Evolutionary conservation across 1,140 invertebrate species (phyloP), one percentile per base, ranked within the genome.

Genomic region (Penaeus japonicus): DNA sequence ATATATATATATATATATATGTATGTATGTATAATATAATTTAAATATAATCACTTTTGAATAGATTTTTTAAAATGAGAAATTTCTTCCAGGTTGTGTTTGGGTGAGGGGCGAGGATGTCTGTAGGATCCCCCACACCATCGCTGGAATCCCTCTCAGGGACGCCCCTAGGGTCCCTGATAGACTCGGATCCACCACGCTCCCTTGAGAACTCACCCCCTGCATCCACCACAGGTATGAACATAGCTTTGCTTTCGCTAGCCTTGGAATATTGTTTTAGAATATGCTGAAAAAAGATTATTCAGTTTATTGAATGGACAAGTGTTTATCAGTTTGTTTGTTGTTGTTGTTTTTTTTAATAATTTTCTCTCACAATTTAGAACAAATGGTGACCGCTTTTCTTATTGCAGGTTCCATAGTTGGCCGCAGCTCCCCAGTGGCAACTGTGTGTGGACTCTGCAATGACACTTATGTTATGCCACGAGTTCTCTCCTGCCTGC

Each of bases 91-190:
- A 77, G 84, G 70, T 59, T 85, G 84, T 78, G 84, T 78, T 84
- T 54, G 32, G 62, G 84, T 73, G 32, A 39, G 22, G 39, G 79
- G 80, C 57, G 70, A 94, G 94, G 94, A 93, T 95, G 94, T 95
- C 95, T 93, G 95, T 95, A 95, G 95, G 95, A 93, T 96, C 96
- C 92, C 96, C 96, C 92, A 97, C 97, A 94, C 96, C 96, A 92
- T 97, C 96, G 93, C 94, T 97, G 94, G 96, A 97, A 95, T 97
- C 96, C 93, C 94, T 96, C 93, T 95, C 95, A 92, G 96, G 96
- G 95, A 96, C 96, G 93, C 96, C 96, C 92, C 95, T 97, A 93
- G 96, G 96, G 94, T 97, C 96, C 91, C 95, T 95, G 90, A 94
- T 95, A 91, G 96, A 96, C 85, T 90, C 87, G 17, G 90, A 90